Evolutionary conservation across 1,140 invertebrate species (phyloP), one percentile per base, ranked within the genome.

Genomic region (Diachasma alloeum): DNA sequence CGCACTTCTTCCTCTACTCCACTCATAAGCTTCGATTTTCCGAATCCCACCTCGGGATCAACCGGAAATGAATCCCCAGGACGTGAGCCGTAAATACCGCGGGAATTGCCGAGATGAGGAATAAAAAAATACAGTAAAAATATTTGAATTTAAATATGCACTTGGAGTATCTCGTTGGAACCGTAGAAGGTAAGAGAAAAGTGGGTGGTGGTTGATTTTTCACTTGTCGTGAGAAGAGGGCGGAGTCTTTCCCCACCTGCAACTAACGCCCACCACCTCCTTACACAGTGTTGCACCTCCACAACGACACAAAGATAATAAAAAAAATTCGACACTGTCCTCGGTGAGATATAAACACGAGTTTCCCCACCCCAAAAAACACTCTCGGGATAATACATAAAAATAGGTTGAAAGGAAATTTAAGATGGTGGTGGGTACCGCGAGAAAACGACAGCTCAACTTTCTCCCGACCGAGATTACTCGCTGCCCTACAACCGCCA

Each of bases 401-500:
- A 76, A 24, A 76, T 76, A 36, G 22, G 13, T 24, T 72, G 42
- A 11, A 5, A 24, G 22, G 42, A 71, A 59, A 76, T 70, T 76
- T 76, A 71, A 76, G 74, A 71, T 76, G 53, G 42, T 59, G 24
- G 37, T 74, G 59, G 4, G 17, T 26, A 9, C 19, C 59, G 11
- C 59, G 24, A 13, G 24, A 24, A 24, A 24, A 63, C 73, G 24
- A 74, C 13, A 67, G 17, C 70, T 53, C 48, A 53, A 66, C 36
- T 22, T 74, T n/a, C 46, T 75, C 63, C 37, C 42, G 22, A 46
- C 46, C n/a, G 22, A 24, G 39, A 4, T 74, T 13, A 72, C 70
- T 66, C 37, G 36, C 46, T 74, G 75, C 75, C 77, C 70, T 72
- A 75, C 36, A 11, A 66, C 11, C 53, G 75, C 70, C 63, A 24